Conservation (phyloP, 2,113 vertebrate species). For the Trogon surrucura region DNA sequence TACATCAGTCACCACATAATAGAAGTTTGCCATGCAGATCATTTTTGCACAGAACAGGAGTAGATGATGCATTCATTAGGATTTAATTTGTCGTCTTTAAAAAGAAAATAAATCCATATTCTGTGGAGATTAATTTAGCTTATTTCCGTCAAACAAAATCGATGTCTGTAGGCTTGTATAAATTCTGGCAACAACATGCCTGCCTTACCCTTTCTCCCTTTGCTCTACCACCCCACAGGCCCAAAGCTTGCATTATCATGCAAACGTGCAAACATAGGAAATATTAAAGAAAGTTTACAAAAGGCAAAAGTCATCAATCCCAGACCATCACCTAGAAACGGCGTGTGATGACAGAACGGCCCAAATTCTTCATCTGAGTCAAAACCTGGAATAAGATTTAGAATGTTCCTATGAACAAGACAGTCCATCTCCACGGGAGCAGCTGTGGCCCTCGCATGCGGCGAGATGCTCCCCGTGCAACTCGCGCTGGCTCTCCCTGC, state of each 20-base stretch:
- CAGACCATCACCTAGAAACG: slow-evolving; percentile 81
- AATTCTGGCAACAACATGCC: slow-evolving; percentile 59
- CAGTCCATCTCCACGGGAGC: slow-evolving; percentile 33
- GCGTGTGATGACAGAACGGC: slow-evolving; percentile 77
- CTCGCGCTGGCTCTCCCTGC: slow-evolving; percentile 38
- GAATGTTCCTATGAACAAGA: slow-evolving; percentile 76
- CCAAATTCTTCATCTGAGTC: slow-evolving; percentile 82
- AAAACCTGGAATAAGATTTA: slow-evolving; percentile 85
- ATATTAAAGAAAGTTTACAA: slow-evolving; percentile 59
- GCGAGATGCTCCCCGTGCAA: slow-evolving; percentile 23
- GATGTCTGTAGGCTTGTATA: neutral
- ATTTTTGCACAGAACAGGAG: slow-evolving; percentile 61
- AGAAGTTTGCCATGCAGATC: slow-evolving; percentile 66
- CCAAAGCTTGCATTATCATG: slow-evolving; percentile 69
- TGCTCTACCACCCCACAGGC: slow-evolving; percentile 28
- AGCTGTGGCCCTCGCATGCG: slow-evolving; percentile 59
- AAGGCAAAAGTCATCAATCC: slow-evolving; percentile 60
- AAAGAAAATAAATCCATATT: slow-evolving; percentile 1
- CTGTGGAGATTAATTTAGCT: slow-evolving; percentile 34
- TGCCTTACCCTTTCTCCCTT: slow-evolving; percentile 49
- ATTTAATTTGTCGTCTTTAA: slow-evolving; percentile 32
- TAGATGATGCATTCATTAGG: slow-evolving; percentile 56
- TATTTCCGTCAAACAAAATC: slow-evolving; percentile 45
- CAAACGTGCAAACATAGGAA: slow-evolving; percentile 80
- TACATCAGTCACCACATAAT: slow-evolving; percentile 48